Conservation (phyloP, 2,113 vertebrate genomes). For the Ophthalmotilapia sp. region DNA sequence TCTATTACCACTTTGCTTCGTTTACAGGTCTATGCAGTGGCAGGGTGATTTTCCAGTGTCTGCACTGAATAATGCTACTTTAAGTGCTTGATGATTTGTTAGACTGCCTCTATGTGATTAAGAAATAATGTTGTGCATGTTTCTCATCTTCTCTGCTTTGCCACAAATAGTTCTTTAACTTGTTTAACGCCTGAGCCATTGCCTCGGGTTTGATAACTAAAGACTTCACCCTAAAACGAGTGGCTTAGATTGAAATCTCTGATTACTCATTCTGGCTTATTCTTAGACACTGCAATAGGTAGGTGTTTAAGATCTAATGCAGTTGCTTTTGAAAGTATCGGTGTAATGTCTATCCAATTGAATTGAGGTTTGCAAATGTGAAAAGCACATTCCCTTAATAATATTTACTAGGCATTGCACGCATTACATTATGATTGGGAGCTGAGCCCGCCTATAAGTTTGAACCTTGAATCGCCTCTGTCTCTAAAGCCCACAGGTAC, state of each 20-base stretch:
- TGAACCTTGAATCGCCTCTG: background rate
- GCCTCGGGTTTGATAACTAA: background rate
- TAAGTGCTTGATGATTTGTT: background rate
- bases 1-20: background rate
- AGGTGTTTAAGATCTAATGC: accelerated
- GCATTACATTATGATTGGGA: background rate
- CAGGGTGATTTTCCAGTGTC: background rate
- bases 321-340: background rate
- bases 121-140: background rate
- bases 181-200: accelerated
- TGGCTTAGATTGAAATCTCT: background rate
- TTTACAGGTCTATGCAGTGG: background rate
- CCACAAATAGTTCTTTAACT: background rate
- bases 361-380: background rate
- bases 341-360: background rate
- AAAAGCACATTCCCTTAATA: background rate
- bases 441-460: background rate
- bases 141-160: background rate
- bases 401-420: background rate
- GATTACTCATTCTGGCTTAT: background rate
- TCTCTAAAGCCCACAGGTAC: background rate
- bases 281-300: background rate
- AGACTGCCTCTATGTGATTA: background rate
- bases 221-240: background rate
- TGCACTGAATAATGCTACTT: background rate